These are phyloP conservation scores for Semotilus atromaculatus DNA, from an alignment of 2,797 vertebrate genomes.

Conservation along the genomic window DNA sequence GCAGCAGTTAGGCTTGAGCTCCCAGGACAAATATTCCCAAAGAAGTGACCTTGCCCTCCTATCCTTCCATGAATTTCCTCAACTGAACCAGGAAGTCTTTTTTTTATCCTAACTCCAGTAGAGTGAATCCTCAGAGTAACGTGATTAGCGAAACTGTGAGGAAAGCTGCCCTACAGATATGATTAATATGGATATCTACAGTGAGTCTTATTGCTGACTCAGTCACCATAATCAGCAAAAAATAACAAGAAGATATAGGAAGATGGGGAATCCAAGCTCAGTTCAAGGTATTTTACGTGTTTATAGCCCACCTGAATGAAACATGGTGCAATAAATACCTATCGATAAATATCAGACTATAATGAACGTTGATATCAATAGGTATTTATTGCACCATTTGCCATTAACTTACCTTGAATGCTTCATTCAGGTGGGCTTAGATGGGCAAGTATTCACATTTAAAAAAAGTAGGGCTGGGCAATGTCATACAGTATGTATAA, in stretches of 20 bases:
- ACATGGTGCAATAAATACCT: background rate
- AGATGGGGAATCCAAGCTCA: background rate
- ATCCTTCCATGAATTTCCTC: background rate
- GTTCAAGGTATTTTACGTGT: background rate
- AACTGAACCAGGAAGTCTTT: background rate
- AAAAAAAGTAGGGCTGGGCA: too few species aligned
- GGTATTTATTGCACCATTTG: background rate
- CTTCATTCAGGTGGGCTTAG: too few species aligned
- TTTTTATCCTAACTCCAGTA: background rate
- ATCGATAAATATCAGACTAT: too few species aligned
- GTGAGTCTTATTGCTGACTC: background rate
- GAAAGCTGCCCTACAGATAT: slow-evolving; percentile 22
- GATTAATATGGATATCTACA: slow-evolving; percentile 31
- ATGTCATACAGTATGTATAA: too few species aligned
- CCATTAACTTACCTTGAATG: too few species aligned
- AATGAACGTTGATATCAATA: too few species aligned
- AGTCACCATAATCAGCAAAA: slow-evolving; percentile 20
- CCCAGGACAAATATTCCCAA: background rate
- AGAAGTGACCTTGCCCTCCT: slow-evolving; percentile 1
- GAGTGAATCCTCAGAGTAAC: background rate
- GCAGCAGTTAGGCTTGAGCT: background rate
- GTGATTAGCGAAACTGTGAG: slow-evolving; percentile 11
- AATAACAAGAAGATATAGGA: background rate
- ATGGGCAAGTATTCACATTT: too few species aligned
- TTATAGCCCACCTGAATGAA: background rate